Base-by-base conservation (phyloP, 1,140 invertebrate genomes). In the Aphaenogaster floridana region DNA sequence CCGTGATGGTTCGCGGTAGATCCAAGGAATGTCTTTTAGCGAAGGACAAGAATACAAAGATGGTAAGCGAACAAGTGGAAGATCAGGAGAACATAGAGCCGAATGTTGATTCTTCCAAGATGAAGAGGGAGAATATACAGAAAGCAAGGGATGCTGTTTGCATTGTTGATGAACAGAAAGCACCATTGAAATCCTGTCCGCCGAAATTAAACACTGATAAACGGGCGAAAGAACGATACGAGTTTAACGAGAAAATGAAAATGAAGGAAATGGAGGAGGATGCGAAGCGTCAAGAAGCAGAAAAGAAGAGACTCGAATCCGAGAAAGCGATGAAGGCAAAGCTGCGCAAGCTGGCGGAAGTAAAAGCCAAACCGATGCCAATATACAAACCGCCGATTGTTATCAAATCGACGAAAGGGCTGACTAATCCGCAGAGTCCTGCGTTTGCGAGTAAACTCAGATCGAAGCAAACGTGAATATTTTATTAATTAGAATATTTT, bases 231-330 rank as follows among this genome's bases (percentile, higher is more conserved):
- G 90, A 95, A 45, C 88, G 95, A 72, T 86, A 83, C 1, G 93
- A 93, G 45, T 95, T 93, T 76, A 93, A 96, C 36, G 93, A 95
- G 15, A 94, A 93, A 11, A 7, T 95, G 0, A 95, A 92, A 28
- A 28, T 28, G 45, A 95, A 94, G 34, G 93, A 95, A 90, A 81
- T 88, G 6, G 83, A 92, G 13, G 85, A 92, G 1, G 92, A 92
- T n/a, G 87, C 86, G 5, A 85, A 90, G 4, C 93, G 89, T 15
- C 89, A 78, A 39, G 89, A 92, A 48, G 86, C 85, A 4, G 88
- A 93, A 61, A 93, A 93, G 34, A 90, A 92, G 7, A 79, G 61
- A 76, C 17, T 92, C 8, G 71, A 61, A 6, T 81, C 88, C 57
- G 93, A 95, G 50, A 94, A 95, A 54, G 68, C 79, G 15, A 86